A percentile compares a stretch with the other conserved stretches of the same genome.
Conservation (phyloP, 2,888 invertebrate species). For the Pseudococcus jackbeardsleyi region DNA sequence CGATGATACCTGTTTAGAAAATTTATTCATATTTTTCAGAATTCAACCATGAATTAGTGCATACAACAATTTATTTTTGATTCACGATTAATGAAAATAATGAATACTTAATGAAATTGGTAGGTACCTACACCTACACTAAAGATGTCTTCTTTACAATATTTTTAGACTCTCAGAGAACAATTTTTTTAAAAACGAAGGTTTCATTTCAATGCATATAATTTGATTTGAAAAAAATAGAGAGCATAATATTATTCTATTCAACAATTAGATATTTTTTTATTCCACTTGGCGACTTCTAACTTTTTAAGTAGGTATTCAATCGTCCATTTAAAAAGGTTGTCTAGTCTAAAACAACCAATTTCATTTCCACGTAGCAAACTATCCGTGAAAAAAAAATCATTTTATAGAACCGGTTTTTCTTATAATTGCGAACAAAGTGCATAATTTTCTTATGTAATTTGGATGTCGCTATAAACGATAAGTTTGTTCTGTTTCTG, state of each 20-base stretch:
- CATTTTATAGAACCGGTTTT: slow-evolving; percentile 49
- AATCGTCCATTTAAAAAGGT: neutral
- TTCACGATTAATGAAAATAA: neutral
- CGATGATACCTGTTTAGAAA: slow-evolving; percentile 7
- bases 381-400: slow-evolving; percentile 34
- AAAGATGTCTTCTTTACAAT: neutral
- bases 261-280: neutral
- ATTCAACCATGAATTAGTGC: neutral
- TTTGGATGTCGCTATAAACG: slow-evolving; percentile 18
- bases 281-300: neutral
- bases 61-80: neutral
- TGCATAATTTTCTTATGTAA: slow-evolving; percentile 40
- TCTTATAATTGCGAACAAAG: slow-evolving; percentile 1
- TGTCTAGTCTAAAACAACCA: slow-evolving; percentile 1
- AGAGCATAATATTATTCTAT: neutral
- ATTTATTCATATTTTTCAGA: neutral
- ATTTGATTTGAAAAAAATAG: too few relatives aligned
- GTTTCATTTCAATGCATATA: too few relatives aligned
- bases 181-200: neutral
- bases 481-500: neutral
- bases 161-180: neutral
- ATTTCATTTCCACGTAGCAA: neutral
- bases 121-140: too few relatives aligned
- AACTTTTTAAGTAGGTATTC: neutral
- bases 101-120: neutral